Conservation (phyloP, 2,888 invertebrate genomes). For the Xestia sexstrigata region DNA sequence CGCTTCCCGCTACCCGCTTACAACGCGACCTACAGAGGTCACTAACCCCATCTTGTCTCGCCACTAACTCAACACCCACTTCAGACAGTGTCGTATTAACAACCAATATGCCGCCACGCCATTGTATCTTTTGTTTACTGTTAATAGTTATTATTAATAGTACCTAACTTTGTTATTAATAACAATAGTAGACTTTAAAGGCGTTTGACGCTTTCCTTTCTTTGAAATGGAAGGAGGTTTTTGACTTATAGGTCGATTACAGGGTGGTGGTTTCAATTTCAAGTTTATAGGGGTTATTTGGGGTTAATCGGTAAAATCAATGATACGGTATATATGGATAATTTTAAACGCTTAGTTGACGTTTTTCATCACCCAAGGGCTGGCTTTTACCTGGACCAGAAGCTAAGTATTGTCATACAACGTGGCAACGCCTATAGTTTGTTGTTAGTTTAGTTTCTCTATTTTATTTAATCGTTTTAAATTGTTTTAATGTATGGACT, state of each 20-base stretch:
- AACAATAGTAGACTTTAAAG: not conserved
- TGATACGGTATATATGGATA: no score
- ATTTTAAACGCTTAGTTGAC: no score
- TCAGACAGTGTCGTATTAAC: slow-evolving; percentile 76
- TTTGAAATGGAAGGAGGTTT: not conserved
- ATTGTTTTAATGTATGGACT: not conserved
- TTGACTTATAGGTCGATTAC: not conserved
- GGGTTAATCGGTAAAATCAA: not conserved
- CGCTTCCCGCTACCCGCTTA: slow-evolving; percentile 57
- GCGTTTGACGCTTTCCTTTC: not conserved
- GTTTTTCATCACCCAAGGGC: no score
- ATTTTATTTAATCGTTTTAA: no score
- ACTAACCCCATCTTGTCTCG: slow-evolving; percentile 74
- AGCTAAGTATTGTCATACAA: no score
- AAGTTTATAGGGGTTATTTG: no score
- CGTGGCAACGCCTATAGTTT: no score
- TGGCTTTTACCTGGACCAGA: no score
- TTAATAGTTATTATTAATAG: slow-evolving; percentile 8
- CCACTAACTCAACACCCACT: slow-evolving; percentile 78
- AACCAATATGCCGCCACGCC: slow-evolving; percentile 68
- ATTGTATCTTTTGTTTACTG: slow-evolving; percentile 50
- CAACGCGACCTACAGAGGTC: slow-evolving; percentile 51
- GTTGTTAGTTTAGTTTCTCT: no score
- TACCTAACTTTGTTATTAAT: not conserved
- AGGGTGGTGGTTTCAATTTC: no score